These are phyloP conservation scores for Florisuga fusca DNA, from an alignment of 2,797 vertebrate species.

Conservation along the genomic window DNA sequence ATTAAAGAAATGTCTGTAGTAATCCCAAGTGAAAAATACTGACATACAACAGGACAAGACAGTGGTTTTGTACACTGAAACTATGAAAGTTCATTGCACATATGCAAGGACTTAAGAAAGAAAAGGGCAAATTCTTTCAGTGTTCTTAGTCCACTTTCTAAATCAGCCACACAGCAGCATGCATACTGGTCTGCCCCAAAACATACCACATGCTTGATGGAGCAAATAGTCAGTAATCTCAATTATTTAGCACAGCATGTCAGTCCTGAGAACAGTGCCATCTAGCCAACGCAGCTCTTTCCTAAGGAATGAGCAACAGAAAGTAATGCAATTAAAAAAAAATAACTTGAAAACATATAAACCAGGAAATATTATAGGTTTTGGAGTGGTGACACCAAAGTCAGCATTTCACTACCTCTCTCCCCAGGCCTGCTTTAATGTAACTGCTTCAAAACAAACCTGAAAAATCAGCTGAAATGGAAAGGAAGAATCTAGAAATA, in stretches of 20 bases:
- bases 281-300: not conserved
- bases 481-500: not conserved
- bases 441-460: not conserved
- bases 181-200: not conserved
- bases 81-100: not conserved
- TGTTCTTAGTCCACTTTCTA: not conserved
- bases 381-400: not conserved
- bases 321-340: not conserved
- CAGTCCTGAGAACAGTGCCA: not conserved
- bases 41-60: not conserved
- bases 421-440: not conserved
- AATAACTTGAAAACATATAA: not conserved
- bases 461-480: not conserved
- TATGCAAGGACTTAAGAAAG: not conserved
- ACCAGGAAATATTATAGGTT: not conserved
- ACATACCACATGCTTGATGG: not conserved
- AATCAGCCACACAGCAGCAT: not conserved
- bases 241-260: not conserved
- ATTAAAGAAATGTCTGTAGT: not conserved
- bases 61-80: not conserved
- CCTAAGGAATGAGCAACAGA: not conserved
- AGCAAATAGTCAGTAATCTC: not conserved
- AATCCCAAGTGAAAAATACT: not conserved
- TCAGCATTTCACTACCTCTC: not conserved
- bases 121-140: not conserved